Conservation (phyloP, 2,888 invertebrate species). For the Deroplatys truncata region DNA sequence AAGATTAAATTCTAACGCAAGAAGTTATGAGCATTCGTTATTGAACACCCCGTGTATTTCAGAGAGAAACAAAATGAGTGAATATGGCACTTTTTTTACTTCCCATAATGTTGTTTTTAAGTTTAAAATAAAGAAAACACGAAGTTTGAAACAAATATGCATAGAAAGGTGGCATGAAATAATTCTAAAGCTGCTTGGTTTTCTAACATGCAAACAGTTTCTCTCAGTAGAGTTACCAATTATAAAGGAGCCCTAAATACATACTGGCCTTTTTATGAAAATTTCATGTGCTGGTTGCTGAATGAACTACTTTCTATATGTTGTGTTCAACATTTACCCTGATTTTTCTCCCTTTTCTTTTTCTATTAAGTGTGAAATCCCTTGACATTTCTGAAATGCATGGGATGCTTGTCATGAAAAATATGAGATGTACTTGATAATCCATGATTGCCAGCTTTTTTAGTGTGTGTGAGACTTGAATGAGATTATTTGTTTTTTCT, state of each 20-base stretch:
- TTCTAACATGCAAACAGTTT: not conserved
- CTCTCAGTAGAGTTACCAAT: too few species aligned
- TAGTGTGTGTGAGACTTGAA: slow-evolving; percentile 24
- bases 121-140: not conserved
- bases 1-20: too few species aligned
- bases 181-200: not conserved
- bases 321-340: not conserved
- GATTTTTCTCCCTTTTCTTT: too few species aligned
- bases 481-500: slow-evolving; percentile 31
- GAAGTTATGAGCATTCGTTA: too few species aligned
- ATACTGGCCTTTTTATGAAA: not conserved
- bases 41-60: too few species aligned
- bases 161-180: not conserved
- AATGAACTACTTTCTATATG: not conserved
- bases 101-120: not conserved
- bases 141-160: not conserved
- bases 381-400: not conserved
- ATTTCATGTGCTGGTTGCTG: not conserved
- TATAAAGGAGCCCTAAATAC: too few species aligned
- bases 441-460: not conserved
- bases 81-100: too few species aligned
- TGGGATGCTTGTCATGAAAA: not conserved
- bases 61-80: too few species aligned
- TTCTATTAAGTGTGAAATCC: not conserved
- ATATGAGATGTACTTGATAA: not conserved